Conservation (phyloP, 2,113 vertebrate species). For the Euleptes europaea region DNA sequence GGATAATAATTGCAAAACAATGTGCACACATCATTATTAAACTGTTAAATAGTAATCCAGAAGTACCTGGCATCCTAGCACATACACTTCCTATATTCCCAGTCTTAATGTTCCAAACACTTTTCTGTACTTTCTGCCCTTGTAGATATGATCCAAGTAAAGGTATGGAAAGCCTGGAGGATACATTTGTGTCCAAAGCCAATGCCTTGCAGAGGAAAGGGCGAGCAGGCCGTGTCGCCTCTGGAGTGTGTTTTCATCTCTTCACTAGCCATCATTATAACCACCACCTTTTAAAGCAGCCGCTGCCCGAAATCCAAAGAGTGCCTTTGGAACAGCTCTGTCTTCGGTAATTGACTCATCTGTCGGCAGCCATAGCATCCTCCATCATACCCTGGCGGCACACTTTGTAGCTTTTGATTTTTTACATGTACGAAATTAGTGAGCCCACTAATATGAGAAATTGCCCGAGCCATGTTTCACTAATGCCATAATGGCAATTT, state of each 20-base stretch:
- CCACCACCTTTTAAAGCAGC: conserved; percentile 87
- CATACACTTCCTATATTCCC: background rate
- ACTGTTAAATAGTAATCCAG: background rate
- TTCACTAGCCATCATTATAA: conserved; percentile 94
- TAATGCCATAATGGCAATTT: background rate
- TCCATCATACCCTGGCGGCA: background rate
- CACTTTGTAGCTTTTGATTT: background rate
- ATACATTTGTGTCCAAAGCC: conserved; percentile 91
- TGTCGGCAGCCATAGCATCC: background rate
- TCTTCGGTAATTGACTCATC: conserved; percentile 79
- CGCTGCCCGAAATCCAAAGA: conserved; percentile 96
- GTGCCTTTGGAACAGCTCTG: conserved; percentile 95
- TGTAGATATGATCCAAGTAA: conserved; percentile 91
- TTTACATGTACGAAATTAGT: background rate
- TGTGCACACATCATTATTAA: background rate
- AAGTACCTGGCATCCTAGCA: background rate
- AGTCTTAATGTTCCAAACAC: background rate
- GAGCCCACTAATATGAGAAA: background rate
- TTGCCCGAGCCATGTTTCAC: background rate
- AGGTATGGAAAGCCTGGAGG: conserved; percentile 98
- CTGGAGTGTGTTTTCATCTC: conserved; percentile 94
- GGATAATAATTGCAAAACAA: background rate
- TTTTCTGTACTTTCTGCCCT: background rate
- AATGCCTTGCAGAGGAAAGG: conserved; percentile 93
- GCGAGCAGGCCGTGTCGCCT: conserved; percentile 92